Evolutionary conservation across 2,888 invertebrate genomes (phyloP).

Genomic region (Malthinus flaveolus): DNA sequence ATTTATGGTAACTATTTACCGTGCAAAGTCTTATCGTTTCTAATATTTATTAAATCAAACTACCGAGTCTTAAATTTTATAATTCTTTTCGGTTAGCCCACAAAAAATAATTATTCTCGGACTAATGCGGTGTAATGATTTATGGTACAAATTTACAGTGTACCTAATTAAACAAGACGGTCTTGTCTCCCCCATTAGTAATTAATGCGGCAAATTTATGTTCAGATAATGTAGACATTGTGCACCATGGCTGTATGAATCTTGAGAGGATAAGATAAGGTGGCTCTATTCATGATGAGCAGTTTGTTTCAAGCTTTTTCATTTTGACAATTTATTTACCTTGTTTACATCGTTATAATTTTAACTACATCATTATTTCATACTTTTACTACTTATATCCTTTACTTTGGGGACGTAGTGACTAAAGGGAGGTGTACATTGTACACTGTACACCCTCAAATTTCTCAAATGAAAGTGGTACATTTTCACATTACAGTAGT

Average conservation of each 20-base stretch:
- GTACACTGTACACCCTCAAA: no score
- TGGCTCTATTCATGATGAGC: conserved; percentile 24
- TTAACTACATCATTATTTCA: conserved; percentile 2
- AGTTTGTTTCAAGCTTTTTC: conserved; percentile 20
- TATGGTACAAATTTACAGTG: conserved; percentile 35
- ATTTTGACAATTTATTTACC: conserved; percentile 6
- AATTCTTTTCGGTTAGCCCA: not conserved
- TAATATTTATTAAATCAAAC: conserved; percentile 1
- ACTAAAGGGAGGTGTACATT: no score
- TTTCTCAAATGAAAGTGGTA: no score
- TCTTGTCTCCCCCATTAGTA: conserved; percentile 41
- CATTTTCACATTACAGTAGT: no score
- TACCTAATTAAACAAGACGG: conserved; percentile 40
- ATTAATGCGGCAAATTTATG: conserved; percentile 43
- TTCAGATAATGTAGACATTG: conserved; percentile 42
- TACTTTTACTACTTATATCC: no score
- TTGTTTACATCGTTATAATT: conserved; percentile 4
- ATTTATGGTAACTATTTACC: conserved; percentile 5
- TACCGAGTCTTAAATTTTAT: not conserved
- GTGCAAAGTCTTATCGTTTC: conserved; percentile 3
- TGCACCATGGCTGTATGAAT: conserved; percentile 30
- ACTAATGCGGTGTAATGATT: conserved; percentile 24
- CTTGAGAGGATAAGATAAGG: conserved; percentile 34
- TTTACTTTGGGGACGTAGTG: no score
- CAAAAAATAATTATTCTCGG: conserved; percentile 6